These are phyloP conservation scores for Fratercula arctica DNA, from an alignment of 2,797 vertebrate genomes.

Conservation along the genomic window DNA sequence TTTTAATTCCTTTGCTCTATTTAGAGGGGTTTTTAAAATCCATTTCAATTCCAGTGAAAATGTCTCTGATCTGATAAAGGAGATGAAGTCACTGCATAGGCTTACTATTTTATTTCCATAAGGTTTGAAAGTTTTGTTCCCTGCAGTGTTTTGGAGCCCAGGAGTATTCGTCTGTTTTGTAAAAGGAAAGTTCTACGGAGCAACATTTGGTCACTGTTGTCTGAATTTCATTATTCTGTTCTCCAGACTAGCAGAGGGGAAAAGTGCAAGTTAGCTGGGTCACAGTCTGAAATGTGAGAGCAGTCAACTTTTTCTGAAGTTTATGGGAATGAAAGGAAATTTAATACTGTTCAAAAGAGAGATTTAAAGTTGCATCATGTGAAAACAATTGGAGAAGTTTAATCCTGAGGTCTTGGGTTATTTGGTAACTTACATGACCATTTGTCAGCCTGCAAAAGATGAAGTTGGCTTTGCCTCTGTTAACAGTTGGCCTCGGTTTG, in stretches of 20 bases:
- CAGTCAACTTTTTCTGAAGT: slow-evolving; percentile 69
- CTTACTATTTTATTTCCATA: slow-evolving; percentile 69
- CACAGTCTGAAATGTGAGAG: slow-evolving; percentile 77
- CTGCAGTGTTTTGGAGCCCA: slow-evolving; percentile 62
- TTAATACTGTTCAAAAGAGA: slow-evolving; percentile 64
- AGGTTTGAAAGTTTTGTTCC: slow-evolving; percentile 63
- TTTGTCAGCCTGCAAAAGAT: slow-evolving; percentile 48
- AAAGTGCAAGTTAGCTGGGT: slow-evolving; percentile 73
- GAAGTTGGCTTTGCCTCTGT: slow-evolving; percentile 51
- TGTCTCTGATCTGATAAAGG: slow-evolving; percentile 72
- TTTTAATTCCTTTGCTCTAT: slow-evolving; percentile 32
- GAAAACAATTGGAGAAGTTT: slow-evolving; percentile 72
- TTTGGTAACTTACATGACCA: slow-evolving; percentile 50
- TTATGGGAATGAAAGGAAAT: slow-evolving; percentile 76
- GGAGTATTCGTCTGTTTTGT: slow-evolving; percentile 52
- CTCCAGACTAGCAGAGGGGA: slow-evolving; percentile 74
- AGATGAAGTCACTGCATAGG: slow-evolving; percentile 68
- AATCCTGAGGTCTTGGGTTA: slow-evolving; percentile 55
- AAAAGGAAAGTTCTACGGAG: slow-evolving; percentile 17
- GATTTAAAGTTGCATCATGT: slow-evolving; percentile 69
- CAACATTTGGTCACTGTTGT: slow-evolving; percentile 59
- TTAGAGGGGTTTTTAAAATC: neutral
- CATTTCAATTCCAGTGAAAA: slow-evolving; percentile 46
- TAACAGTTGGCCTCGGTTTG: slow-evolving; percentile 56
- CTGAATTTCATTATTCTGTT: slow-evolving; percentile 77